Conservation (phyloP, 92 coral and sea anemone species). For the Palythoa grandiflora region DNA sequence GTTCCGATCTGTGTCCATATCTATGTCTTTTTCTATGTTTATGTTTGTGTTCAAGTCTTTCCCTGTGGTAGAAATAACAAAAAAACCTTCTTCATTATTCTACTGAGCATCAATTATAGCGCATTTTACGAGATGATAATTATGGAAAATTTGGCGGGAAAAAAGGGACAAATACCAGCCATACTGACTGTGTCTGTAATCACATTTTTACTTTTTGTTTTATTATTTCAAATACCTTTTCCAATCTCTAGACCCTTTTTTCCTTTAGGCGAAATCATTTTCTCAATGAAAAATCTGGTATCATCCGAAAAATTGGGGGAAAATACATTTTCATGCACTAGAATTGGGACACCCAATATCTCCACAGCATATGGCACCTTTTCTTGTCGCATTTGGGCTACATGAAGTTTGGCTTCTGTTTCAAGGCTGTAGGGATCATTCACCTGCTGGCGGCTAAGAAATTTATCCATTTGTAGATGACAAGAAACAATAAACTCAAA, state of each 20-base stretch:
- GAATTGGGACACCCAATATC: neutral
- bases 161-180: too few species aligned
- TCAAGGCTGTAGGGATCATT: neutral
- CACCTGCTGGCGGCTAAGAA: constrained; percentile 9
- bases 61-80: too few species aligned
- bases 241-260: constrained; percentile 21
- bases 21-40: too few species aligned
- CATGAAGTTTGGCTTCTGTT: too few species aligned
- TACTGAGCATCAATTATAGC: too few species aligned
- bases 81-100: too few species aligned
- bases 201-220: too few species aligned
- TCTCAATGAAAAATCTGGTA: constrained; percentile 15
- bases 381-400: neutral
- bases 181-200: too few species aligned
- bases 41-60: too few species aligned
- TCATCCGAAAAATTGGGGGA: neutral
- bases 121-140: too few species aligned
- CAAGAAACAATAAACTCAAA: neutral
- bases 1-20: too few species aligned
- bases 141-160: too few species aligned
- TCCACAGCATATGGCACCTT: constrained; percentile 5
- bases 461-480: neutral
- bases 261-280: neutral
- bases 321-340: constrained; percentile 5
- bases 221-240: neutral